These are phyloP conservation scores for Balanococcus diminutus DNA, from an alignment of 2,888 invertebrate species.

Conservation along the genomic window DNA sequence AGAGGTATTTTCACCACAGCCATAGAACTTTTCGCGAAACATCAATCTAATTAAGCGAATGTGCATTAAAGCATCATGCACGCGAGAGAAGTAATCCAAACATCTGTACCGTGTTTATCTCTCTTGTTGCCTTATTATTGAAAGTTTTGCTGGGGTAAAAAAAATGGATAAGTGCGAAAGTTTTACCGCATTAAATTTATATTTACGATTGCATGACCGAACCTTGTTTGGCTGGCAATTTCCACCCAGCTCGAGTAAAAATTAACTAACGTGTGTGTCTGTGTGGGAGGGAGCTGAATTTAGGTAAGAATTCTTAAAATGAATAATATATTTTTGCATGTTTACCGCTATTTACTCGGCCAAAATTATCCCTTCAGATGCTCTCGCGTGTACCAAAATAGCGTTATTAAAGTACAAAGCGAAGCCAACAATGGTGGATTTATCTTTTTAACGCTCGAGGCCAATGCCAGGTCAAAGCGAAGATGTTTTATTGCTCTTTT, in stretches of 20 bases:
- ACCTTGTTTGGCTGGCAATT: not conserved
- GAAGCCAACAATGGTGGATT: not conserved
- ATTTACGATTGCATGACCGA: not conserved
- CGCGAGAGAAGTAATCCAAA: not conserved
- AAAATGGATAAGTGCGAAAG: not conserved
- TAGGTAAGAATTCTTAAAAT: not conserved
- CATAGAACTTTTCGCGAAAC: conserved; percentile 15
- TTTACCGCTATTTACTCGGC: not conserved
- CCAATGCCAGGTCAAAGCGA: not conserved
- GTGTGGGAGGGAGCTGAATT: no score
- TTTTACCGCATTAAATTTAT: not conserved
- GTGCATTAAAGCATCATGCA: not conserved
- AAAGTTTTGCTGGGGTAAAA: not conserved
- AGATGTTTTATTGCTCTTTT: not conserved
- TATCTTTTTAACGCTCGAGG: not conserved
- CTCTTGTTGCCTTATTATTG: not conserved
- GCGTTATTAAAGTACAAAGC: not conserved
- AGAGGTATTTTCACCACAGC: not conserved
- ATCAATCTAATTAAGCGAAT: conserved; percentile 49
- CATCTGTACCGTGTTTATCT: not conserved
- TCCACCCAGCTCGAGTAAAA: not conserved
- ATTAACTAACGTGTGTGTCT: no score
- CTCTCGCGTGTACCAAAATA: not conserved
- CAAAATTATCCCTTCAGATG: not conserved
- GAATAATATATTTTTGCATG: not conserved